Conservation (phyloP, 2,797 vertebrate genomes). For the Hyperoplus lanceolatus region DNA sequence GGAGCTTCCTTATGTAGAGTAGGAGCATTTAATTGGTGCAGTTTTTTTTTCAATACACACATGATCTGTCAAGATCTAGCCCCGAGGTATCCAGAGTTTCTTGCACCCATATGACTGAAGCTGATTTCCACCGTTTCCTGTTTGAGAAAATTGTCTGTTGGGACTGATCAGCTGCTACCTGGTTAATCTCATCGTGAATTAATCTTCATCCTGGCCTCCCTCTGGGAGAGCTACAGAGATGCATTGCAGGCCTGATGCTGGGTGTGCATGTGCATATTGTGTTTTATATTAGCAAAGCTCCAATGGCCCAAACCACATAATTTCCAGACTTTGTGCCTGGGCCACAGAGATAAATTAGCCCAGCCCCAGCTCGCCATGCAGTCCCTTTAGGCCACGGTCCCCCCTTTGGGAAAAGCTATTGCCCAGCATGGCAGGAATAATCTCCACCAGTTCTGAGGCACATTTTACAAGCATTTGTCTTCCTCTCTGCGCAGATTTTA, state of each 20-base stretch:
- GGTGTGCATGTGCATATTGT: conserved; percentile 76
- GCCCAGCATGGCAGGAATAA: conserved; percentile 31
- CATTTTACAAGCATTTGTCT: conserved; percentile 44
- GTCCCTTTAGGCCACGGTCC: conserved; percentile 28
- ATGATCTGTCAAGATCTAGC: conserved; percentile 4
- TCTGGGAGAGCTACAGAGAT: conserved; percentile 40
- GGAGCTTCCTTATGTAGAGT: neutral
- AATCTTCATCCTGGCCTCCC: conserved; percentile 45
- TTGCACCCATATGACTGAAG: conserved; percentile 6
- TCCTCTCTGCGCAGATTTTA: conserved; percentile 42
- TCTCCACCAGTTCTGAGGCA: conserved; percentile 42
- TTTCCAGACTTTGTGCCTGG: conserved; percentile 70
- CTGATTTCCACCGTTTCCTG: conserved; percentile 45
- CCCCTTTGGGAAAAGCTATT: conserved; percentile 13
- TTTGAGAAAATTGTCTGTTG: conserved; percentile 23
- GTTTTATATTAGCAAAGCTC: conserved; percentile 72
- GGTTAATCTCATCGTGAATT: conserved; percentile 60
- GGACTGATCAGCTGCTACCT: conserved; percentile 48
- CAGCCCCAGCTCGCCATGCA: conserved; percentile 17
- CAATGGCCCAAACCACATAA: conserved; percentile 67
- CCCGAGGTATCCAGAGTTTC: conserved; percentile 10
- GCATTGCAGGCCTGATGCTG: conserved; percentile 36
- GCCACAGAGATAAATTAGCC: conserved; percentile 63
- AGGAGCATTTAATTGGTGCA: neutral
- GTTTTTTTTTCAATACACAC: neutral